phyloP scores from a whole-genome alignment of 2,888 invertebrate genomes.

The Dinocampus coccinellae region DNA sequence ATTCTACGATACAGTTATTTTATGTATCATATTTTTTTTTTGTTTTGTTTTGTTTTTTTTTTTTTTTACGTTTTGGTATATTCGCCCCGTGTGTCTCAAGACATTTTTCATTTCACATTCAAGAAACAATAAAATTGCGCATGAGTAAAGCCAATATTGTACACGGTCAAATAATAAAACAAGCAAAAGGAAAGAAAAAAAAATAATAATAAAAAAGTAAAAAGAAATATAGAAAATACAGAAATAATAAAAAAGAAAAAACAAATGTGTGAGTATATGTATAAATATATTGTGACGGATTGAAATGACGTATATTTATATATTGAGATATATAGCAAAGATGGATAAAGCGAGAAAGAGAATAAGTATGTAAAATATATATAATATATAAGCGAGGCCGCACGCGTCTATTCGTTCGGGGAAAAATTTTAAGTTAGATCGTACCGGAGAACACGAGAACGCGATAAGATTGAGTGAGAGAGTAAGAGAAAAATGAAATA shows the following conservation, averaged over 20 bases:
- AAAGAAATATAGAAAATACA: neutral
- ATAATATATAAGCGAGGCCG: constrained; percentile 20
- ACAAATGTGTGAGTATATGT: neutral
- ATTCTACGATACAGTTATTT: too few relatives aligned
- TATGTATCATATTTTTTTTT: too few relatives aligned
- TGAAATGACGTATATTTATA: neutral
- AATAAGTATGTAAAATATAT: neutral
- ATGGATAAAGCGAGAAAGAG: neutral
- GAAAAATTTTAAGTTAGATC: constrained; percentile 28
- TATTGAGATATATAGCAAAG: neutral
- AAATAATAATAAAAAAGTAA: neutral
- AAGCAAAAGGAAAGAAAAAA: neutral
- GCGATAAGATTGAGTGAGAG: too few relatives aligned
- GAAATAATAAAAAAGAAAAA: neutral
- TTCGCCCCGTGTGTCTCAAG: too few relatives aligned
- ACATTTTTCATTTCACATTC: neutral
- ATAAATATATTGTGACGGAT: neutral
- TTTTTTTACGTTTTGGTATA: too few relatives aligned
- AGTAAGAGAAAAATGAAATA: neutral
- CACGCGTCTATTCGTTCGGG: constrained; percentile 25
- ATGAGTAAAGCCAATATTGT: neutral
- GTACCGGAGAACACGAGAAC: neutral
- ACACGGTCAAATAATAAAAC: neutral
- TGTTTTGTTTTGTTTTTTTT: neutral
- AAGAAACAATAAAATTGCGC: neutral